Percentiles rank a stretch among this genome's conserved stretches.
phyloP scores from a whole-genome alignment of 2,797 vertebrate genomes.

The Clarias platycephalus region DNA sequence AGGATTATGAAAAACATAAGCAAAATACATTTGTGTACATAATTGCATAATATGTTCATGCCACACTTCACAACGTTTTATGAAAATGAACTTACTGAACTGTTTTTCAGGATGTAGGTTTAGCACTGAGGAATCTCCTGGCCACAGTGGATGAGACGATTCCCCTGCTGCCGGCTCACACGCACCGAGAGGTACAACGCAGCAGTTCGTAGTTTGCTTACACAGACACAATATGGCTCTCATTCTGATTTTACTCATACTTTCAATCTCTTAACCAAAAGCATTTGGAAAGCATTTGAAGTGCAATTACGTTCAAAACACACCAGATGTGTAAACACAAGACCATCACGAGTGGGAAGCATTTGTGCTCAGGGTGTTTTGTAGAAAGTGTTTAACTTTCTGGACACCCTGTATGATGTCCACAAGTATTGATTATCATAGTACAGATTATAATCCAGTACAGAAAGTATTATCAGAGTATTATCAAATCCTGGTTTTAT shows the following conservation, averaged over 20 bases:
- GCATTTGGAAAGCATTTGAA: too few species aligned
- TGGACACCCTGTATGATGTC: background rate
- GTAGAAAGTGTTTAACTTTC: too few species aligned
- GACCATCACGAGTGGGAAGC: too few species aligned
- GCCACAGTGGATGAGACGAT: conserved; percentile 97
- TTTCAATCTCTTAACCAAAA: background rate
- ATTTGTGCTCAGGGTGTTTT: too few species aligned
- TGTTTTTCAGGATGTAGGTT: conserved; percentile 86
- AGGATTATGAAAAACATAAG: background rate
- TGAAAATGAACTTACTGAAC: background rate
- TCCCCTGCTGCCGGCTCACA: conserved; percentile 88
- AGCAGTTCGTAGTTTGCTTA: background rate
- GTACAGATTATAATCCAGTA: background rate
- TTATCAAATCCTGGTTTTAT: background rate
- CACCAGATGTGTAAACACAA: too few species aligned
- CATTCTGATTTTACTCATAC: background rate
- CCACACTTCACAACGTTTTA: background rate
- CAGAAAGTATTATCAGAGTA: too few species aligned
- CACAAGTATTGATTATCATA: background rate
- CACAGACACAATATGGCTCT: background rate
- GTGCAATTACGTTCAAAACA: too few species aligned
- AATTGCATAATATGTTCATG: background rate
- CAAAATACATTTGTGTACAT: background rate
- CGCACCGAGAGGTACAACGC: conserved; percentile 89
- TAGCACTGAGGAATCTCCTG: conserved; percentile 91